A percentile compares a stretch with the other conserved stretches of the same genome.
phyloP scores from a whole-genome alignment of 2,797 vertebrate species.

The Acrossocheilus fasciatus region DNA sequence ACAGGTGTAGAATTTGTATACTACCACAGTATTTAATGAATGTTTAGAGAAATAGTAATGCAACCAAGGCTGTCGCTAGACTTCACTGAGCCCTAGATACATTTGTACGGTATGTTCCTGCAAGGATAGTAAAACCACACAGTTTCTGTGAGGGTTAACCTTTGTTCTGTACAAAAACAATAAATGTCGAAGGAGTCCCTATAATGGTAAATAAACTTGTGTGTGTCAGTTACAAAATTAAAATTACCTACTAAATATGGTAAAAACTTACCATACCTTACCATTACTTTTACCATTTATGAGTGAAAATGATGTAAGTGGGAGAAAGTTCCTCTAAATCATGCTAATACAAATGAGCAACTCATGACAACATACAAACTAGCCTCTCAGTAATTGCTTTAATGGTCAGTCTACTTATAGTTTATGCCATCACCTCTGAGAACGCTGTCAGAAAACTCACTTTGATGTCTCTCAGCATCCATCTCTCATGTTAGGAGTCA shows the following conservation, averaged over 20 bases:
- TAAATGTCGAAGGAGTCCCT: neutral
- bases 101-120: neutral
- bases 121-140: neutral
- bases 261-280: neutral
- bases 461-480: constrained; percentile 15
- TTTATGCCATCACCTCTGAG: constrained; percentile 29
- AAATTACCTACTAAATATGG: neutral
- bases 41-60: neutral
- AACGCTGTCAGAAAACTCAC: neutral
- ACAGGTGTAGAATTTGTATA: neutral
- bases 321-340: neutral
- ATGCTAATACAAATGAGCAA: constrained; percentile 8
- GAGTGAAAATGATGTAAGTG: neutral
- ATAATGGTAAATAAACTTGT: neutral
- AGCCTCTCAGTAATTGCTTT: constrained; percentile 40
- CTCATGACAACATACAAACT: constrained; percentile 32
- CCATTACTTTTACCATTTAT: neutral
- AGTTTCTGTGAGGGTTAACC: neutral
- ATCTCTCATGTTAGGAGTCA: neutral
- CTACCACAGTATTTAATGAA: neutral
- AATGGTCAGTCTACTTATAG: constrained; percentile 38
- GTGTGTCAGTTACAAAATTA: neutral
- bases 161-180: neutral
- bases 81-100: neutral
- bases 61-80: neutral